Percentiles rank a stretch among this genome's conserved stretches.
These are phyloP conservation scores for Pseudocheirus occidentalis DNA, from an alignment of 2,797 vertebrate genomes.

Conservation along the genomic window DNA sequence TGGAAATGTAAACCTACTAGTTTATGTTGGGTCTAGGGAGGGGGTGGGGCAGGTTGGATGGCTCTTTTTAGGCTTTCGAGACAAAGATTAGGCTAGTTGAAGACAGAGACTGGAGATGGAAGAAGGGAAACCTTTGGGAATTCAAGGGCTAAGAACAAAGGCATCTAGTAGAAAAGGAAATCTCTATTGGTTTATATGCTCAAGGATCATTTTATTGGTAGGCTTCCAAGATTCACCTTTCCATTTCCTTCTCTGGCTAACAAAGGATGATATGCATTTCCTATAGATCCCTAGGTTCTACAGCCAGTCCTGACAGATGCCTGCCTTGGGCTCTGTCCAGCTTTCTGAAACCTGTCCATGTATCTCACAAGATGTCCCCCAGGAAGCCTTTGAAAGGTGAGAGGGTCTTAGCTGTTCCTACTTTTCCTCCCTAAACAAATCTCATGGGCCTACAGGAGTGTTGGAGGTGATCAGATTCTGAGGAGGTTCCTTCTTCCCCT, in stretches of 20 bases:
- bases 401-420: neutral
- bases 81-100: slow-evolving; percentile 25
- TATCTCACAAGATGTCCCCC: neutral
- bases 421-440: neutral
- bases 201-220: neutral
- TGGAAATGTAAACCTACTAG: slow-evolving; percentile 15
- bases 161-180: slow-evolving; percentile 18
- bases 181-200: neutral
- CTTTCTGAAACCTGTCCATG: neutral
- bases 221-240: neutral
- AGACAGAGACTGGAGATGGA: neutral
- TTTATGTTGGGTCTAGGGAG: slow-evolving; percentile 2
- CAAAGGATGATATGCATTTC: neutral
- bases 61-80: slow-evolving; percentile 47
- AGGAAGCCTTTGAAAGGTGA: neutral
- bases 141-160: slow-evolving; percentile 10
- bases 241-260: neutral
- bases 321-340: neutral
- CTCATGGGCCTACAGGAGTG: neutral
- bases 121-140: neutral
- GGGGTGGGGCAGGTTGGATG: neutral
- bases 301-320: neutral
- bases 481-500: neutral
- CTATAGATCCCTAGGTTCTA: neutral
- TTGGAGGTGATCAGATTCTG: neutral